Conservation (phyloP, 2,113 vertebrate genomes). For the Aphelocoma coerulescens region DNA sequence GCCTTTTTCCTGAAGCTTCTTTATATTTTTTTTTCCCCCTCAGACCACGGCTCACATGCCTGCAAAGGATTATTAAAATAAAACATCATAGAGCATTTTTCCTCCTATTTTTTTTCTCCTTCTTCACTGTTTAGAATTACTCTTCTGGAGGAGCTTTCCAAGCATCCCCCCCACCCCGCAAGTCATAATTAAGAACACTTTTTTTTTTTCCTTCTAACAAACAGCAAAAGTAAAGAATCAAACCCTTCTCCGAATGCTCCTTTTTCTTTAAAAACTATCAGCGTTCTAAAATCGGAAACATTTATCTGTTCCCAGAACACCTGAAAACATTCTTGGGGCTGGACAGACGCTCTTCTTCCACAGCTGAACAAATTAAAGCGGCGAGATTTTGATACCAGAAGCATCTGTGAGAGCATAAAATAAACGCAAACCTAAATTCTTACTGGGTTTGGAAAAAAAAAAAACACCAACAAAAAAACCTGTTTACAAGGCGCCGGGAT, state of each 20-base stretch:
- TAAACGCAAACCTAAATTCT: neutral
- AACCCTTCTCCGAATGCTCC: neutral
- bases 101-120: neutral
- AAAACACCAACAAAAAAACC: too few species aligned
- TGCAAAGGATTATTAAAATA: constrained; percentile 60
- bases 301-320: neutral
- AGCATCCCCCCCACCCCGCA: neutral
- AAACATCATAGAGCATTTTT: neutral
- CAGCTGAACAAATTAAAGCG: neutral
- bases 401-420: neutral
- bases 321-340: neutral
- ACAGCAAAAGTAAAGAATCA: neutral
- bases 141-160: constrained; percentile 25
- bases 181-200: constrained; percentile 50
- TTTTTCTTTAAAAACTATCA: neutral
- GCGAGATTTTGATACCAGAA: neutral
- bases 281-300: neutral
- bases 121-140: constrained; percentile 39
- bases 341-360: neutral
- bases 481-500: neutral
- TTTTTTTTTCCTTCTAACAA: neutral
- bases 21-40: neutral
- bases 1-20: constrained; percentile 21
- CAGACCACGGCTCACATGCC: constrained; percentile 1
- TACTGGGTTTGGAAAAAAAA: neutral